These are phyloP conservation scores for Neogobius melanostomus DNA, from an alignment of 2,113 vertebrate species.

Conservation along the genomic window DNA sequence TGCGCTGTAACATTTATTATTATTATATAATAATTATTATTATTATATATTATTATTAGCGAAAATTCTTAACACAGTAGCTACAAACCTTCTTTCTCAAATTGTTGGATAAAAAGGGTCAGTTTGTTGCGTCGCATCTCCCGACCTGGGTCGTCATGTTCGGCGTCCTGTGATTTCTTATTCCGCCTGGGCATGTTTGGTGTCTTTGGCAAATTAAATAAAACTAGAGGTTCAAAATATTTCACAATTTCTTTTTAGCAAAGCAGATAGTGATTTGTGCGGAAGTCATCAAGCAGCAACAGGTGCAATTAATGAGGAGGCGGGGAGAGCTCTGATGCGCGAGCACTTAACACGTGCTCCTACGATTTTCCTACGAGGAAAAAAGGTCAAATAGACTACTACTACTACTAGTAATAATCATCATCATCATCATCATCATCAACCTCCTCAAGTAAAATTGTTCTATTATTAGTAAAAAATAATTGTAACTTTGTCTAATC, in stretches of 20 bases:
- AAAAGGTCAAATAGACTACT: too few species aligned
- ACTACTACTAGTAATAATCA: too few species aligned
- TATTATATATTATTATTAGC: not conserved
- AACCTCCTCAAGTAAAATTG: too few species aligned
- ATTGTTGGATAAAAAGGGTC: conserved; percentile 80
- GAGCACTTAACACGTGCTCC: too few species aligned
- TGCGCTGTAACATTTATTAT: conserved; percentile 57
- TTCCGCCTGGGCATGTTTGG: conserved; percentile 30
- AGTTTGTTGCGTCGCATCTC: conserved; percentile 61
- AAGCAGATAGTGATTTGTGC: not conserved
- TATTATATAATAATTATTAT: not conserved
- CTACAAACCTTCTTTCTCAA: conserved; percentile 79
- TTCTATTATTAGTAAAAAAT: too few species aligned
- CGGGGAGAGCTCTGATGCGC: too few species aligned
- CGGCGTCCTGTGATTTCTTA: not conserved
- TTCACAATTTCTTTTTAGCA: not conserved
- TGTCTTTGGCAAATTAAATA: not conserved
- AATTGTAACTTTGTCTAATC: too few species aligned
- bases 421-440: too few species aligned
- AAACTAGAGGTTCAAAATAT: not conserved
- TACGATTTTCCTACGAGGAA: too few species aligned
- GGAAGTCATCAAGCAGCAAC: not conserved
- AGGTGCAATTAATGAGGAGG: not conserved
- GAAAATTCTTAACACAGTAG: not conserved
- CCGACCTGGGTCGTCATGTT: conserved; percentile 6